Evolutionary conservation across 1,140 invertebrate genomes (phyloP).

Genomic region (Drosophila nasuta): DNA sequence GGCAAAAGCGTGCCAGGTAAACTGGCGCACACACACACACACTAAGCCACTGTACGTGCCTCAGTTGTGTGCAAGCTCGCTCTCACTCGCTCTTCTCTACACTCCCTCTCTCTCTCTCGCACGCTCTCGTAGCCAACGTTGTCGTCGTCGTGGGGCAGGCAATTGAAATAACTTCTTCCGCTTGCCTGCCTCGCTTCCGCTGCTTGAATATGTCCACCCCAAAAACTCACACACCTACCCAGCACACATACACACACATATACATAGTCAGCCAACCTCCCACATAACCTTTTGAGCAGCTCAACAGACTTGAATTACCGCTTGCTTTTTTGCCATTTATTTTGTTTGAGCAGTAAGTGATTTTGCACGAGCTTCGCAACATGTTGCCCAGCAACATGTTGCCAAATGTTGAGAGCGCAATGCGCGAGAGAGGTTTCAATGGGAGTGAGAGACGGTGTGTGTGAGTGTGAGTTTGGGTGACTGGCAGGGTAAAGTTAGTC

Average conservation of each 20-base stretch:
- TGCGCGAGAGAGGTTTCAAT: background rate
- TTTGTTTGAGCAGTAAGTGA: slow-evolving; percentile 72
- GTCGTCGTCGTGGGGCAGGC: slow-evolving; percentile 57
- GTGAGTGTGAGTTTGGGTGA: background rate
- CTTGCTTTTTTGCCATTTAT: slow-evolving; percentile 67
- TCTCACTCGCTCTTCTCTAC: background rate
- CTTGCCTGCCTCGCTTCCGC: slow-evolving; percentile 78
- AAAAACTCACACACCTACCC: slow-evolving; percentile 3
- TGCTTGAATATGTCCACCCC: slow-evolving; percentile 78
- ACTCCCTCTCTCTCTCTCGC: slow-evolving; percentile 1
- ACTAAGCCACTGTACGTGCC: slow-evolving; percentile 75
- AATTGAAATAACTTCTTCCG: slow-evolving; percentile 82
- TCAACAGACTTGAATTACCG: slow-evolving; percentile 67
- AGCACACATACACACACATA: slow-evolving; percentile 18
- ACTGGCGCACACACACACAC: slow-evolving; percentile 53
- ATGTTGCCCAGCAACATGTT: slow-evolving; percentile 66
- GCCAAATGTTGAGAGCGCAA: slow-evolving; percentile 44
- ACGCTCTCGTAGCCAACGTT: slow-evolving; percentile 12
- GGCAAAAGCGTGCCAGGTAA: slow-evolving; percentile 77
- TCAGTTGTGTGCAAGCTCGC: slow-evolving; percentile 19
- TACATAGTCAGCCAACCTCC: slow-evolving; percentile 4
- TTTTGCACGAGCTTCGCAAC: slow-evolving; percentile 61
- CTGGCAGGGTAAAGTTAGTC: slow-evolving; percentile 43
- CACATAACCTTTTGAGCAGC: slow-evolving; percentile 54
- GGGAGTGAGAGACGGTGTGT: slow-evolving; percentile 8